phyloP scores from a whole-genome alignment of 1,140 invertebrate species.

The Meloidogyne hapla region DNA sequence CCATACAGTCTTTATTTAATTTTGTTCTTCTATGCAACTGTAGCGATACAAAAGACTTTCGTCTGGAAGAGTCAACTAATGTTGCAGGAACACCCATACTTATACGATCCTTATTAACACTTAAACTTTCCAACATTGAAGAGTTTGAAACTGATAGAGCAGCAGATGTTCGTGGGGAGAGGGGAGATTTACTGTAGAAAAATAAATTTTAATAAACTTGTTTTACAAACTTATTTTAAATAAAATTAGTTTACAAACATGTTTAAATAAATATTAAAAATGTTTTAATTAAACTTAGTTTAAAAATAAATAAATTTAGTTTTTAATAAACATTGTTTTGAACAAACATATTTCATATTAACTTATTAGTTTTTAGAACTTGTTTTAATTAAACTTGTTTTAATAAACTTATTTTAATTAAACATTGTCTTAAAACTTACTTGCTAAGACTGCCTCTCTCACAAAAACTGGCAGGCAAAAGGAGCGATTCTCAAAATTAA shows the following conservation, averaged over 20 bases:
- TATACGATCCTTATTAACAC: conserved; percentile 40
- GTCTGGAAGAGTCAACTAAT: conserved; percentile 23
- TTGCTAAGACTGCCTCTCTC: conserved; percentile 48
- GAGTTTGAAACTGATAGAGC: conserved; percentile 61
- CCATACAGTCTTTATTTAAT: conserved; percentile 60
- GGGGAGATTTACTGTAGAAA: conserved; percentile 48
- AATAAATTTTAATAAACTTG: background rate
- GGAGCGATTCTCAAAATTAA: conserved; percentile 28
- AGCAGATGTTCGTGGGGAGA: conserved; percentile 61
- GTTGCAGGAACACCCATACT: conserved; percentile 14
- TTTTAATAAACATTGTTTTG: background rate
- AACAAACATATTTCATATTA: background rate
- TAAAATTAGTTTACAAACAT: background rate
- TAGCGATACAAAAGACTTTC: conserved; percentile 62
- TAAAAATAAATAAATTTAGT: background rate
- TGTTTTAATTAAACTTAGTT: no score
- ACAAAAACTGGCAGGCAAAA: conserved; percentile 46
- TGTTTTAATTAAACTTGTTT: background rate
- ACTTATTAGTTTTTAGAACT: background rate
- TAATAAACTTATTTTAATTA: no score
- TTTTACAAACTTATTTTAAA: background rate
- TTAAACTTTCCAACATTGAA: conserved; percentile 61
- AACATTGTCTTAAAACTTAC: background rate
- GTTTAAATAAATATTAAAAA: no score
- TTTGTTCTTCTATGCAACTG: conserved; percentile 58